These are phyloP conservation scores for Scrobipalpa atriplicella DNA, from an alignment of 2,888 invertebrate species.

Conservation along the genomic window DNA sequence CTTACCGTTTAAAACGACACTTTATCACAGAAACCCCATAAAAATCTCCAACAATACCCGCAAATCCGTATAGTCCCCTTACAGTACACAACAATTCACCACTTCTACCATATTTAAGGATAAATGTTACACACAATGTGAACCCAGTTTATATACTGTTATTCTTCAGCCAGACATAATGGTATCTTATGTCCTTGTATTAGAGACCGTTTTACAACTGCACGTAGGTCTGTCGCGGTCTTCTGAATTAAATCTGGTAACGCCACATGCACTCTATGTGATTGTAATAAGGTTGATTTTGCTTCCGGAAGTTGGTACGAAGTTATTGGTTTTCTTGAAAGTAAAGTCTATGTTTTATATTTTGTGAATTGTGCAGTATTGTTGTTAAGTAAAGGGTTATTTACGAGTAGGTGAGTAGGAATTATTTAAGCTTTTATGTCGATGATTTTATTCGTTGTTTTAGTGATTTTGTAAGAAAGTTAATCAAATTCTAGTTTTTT, in stretches of 20 bases:
- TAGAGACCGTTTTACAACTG: conserved; percentile 2
- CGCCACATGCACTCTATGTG: conserved; percentile 2
- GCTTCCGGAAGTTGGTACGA: neutral
- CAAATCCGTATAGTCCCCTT: conserved; percentile 4
- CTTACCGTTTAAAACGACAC: neutral
- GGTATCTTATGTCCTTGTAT: neutral
- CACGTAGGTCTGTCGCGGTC: neutral
- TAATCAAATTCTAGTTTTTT: too few species aligned
- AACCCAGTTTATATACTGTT: conserved; percentile 10
- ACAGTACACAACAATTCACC: conserved; percentile 13
- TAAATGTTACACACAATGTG: conserved; percentile 13
- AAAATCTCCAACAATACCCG: conserved; percentile 8
- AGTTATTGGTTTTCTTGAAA: conserved; percentile 4
- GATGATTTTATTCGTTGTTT: neutral
- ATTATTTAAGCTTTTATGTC: neutral
- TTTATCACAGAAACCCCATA: conserved; percentile 9
- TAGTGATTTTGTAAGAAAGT: neutral
- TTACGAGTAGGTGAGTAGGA: neutral
- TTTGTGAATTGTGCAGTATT: neutral
- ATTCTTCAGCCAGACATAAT: neutral
- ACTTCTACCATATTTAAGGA: conserved; percentile 21
- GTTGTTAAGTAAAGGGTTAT: conserved; percentile 5
- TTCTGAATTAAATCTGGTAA: neutral
- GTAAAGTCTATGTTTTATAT: conserved; percentile 1
- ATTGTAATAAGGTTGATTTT: conserved; percentile 4